Percentiles rank a stretch among this genome's conserved stretches.
Conservation (phyloP, 2,888 invertebrate genomes). For the Acleris holmiana region DNA sequence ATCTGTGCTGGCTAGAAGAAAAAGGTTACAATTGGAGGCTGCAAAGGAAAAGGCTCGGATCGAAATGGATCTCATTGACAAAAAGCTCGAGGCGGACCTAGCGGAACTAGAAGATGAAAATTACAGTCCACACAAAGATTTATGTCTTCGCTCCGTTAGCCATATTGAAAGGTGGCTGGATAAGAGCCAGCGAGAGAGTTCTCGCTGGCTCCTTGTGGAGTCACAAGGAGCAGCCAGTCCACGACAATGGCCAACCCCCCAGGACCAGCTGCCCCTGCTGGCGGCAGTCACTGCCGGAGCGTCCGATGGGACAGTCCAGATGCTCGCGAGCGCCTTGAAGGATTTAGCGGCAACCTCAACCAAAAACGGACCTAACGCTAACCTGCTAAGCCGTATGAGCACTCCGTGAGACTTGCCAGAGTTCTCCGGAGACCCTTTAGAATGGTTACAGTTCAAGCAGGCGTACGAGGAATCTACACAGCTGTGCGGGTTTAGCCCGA, state of each 20-base stretch:
- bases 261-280: too few species aligned
- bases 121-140: too few species aligned
- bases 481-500: slow-evolving; percentile 40
- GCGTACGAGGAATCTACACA: slow-evolving; percentile 43
- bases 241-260: too few species aligned
- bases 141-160: too few species aligned
- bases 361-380: slow-evolving; percentile 11
- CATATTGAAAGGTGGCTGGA: too few species aligned
- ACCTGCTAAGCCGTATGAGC: slow-evolving; percentile 37
- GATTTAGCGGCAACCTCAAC: slow-evolving; percentile 26
- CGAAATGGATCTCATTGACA: slow-evolving; percentile 26
- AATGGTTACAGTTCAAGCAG: slow-evolving; percentile 44
- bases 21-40: slow-evolving; percentile 14
- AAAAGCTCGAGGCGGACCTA: slow-evolving; percentile 21
- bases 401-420: slow-evolving; percentile 40
- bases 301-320: slow-evolving; percentile 20
- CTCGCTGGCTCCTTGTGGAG: not conserved
- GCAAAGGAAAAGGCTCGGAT: slow-evolving; percentile 20
- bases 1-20: too few species aligned
- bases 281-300: too few species aligned
- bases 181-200: not conserved
- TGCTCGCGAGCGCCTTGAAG: slow-evolving; percentile 37
- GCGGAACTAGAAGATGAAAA: too few species aligned
- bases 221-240: too few species aligned
- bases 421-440: slow-evolving; percentile 43